Conservation (phyloP, 2,888 invertebrate genomes). For the Brachynemurus nebulosus region DNA sequence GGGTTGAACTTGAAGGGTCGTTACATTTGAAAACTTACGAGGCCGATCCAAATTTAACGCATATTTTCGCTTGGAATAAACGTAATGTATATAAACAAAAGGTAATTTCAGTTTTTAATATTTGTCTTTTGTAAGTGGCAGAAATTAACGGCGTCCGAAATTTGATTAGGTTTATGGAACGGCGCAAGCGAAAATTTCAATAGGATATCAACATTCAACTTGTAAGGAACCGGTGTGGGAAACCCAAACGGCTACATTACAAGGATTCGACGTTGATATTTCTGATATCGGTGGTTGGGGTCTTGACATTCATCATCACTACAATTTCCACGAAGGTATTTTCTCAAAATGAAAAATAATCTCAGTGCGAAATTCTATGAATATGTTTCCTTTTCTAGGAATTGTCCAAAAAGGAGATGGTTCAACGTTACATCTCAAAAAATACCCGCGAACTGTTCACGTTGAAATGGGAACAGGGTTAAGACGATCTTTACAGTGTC, state of each 20-base stretch:
- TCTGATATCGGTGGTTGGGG: constrained; percentile 98
- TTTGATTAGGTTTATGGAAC: constrained; percentile 53
- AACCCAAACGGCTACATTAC: constrained; percentile 81
- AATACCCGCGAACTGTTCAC: constrained; percentile 78
- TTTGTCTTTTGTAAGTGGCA: too few relatives aligned
- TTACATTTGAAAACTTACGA: constrained; percentile 86
- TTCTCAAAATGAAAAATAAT: too few relatives aligned
- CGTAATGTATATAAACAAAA: constrained; percentile 95
- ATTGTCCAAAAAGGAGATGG: constrained; percentile 97
- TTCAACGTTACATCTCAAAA: constrained; percentile 83
- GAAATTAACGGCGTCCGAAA: too few relatives aligned
- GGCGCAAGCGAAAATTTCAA: constrained; percentile 73
- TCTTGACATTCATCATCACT: constrained; percentile 93
- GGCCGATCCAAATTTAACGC: constrained; percentile 88
- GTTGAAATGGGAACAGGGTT: constrained; percentile 88
- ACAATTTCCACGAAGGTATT: constrained; percentile 93
- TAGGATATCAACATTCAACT: constrained; percentile 88
- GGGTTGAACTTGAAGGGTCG: constrained; percentile 86
- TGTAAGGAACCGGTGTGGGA: constrained; percentile 88
- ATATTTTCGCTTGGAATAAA: constrained; percentile 97
- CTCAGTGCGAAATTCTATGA: too few relatives aligned
- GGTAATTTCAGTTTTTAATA: too few relatives aligned
- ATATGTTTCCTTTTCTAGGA: constrained; percentile 30
- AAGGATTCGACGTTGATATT: constrained; percentile 92
- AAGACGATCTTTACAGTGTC: constrained; percentile 72